phyloP scores from a whole-genome alignment of 1,140 invertebrate genomes.

The Bombus waltoni region DNA sequence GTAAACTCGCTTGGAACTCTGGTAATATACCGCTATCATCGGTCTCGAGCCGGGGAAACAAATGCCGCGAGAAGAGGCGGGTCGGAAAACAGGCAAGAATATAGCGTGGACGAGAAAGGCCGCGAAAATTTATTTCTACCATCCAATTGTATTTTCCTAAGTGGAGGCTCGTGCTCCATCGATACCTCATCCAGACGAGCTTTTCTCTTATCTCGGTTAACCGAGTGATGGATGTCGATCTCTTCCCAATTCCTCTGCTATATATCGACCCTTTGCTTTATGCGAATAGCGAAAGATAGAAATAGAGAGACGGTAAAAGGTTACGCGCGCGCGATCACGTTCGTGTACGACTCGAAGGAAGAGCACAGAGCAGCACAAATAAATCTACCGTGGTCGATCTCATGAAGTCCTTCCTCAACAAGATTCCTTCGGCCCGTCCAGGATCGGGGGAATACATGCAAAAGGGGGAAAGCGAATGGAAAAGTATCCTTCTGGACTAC shows the following conservation, averaged over 20 bases:
- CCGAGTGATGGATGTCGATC: slow-evolving; percentile 75
- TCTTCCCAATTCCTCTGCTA: slow-evolving; percentile 64
- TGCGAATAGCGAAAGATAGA: not conserved
- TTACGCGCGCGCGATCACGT: not conserved
- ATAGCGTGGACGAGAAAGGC: slow-evolving; percentile 6
- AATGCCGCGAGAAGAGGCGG: slow-evolving; percentile 44
- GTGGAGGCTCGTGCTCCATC: slow-evolving; percentile 72
- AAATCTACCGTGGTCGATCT: slow-evolving; percentile 63
- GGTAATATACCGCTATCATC: slow-evolving; percentile 64
- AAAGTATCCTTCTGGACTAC: slow-evolving; percentile 53
- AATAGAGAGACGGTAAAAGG: not conserved
- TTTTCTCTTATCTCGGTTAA: slow-evolving; percentile 76
- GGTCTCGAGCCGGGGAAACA: slow-evolving; percentile 49
- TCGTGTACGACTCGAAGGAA: not conserved
- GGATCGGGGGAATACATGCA: slow-evolving; percentile 40
- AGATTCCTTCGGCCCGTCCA: slow-evolving; percentile 28
- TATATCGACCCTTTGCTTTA: slow-evolving; percentile 33
- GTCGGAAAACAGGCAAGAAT: slow-evolving; percentile 6
- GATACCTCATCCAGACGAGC: slow-evolving; percentile 71
- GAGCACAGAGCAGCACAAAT: slow-evolving; percentile 48
- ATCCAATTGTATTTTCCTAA: slow-evolving; percentile 77
- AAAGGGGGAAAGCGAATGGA: slow-evolving; percentile 58
- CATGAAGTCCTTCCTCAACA: slow-evolving; percentile 63
- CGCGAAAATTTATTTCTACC: slow-evolving; percentile 71
- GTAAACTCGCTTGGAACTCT: slow-evolving; percentile 41